Evolutionary conservation across 2,797 vertebrate genomes (phyloP), one percentile per base, ranked within the genome.

Genomic region (Parauchenoglanis ngamensis): DNA sequence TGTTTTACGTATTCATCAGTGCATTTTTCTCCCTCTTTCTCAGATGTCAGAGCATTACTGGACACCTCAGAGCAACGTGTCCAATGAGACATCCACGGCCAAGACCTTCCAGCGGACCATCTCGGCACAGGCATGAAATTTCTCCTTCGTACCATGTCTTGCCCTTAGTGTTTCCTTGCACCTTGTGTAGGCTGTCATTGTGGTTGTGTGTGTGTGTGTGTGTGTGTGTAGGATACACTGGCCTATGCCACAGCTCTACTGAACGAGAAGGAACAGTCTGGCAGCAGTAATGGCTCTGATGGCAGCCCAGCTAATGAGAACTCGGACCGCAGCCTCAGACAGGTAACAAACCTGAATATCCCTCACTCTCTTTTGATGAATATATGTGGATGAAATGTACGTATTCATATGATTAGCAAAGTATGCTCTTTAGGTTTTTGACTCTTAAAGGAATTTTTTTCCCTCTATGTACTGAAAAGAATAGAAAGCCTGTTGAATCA

Each of bases 31-130:
- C 75, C n/a, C 28, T 68, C 63, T 76, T 13, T 88, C 10, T 57
- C 93, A 99, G 98, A 99, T 99, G 98, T 99, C 98, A 12, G 98
- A 99, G 91, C 98, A 99, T 93, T 99, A 99, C 85, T 99, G 98
- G 98, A 97, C 98, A 82, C 98, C 98, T 1, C 98, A 99, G 94
- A 99, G 98, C 90, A 99, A 99, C 0, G 95, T 99, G 40, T 99
- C 98, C 89, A 99, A 99, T 31, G 98, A 99, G 95, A 99, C 98
- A 0, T 99, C 98, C 85, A 99, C 98, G 70, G 98, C 98, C 92
- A 99, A 99, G 95, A 99, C 98, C 92, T 99, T 99, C 94, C 98
- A 99, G 94, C 97, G 98, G 83, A 99, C 98, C 0, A 99, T 99
- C 92, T 99, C 98, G 65, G 98, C 98, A 93, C 98, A 99, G 98